A percentile compares a stretch with the other conserved stretches of the same genome.
Conservation (phyloP, 2,888 invertebrate species). For the Drosophila greeni region DNA sequence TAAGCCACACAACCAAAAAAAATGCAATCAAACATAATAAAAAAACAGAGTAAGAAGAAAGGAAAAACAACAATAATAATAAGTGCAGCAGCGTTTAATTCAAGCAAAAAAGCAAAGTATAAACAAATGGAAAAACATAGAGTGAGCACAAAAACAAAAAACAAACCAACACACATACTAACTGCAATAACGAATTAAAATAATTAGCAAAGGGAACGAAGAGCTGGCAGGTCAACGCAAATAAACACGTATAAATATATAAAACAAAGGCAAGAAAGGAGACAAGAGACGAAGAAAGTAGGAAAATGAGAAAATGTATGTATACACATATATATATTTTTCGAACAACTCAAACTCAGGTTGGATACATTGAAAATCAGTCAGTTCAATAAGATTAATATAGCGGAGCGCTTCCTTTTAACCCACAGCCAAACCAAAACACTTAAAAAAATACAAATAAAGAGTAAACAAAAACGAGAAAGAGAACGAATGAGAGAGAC, state of each 20-base stretch:
- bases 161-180: slow-evolving; percentile 51
- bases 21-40: slow-evolving; percentile 49
- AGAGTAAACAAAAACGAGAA: slow-evolving; percentile 44
- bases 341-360: slow-evolving; percentile 74
- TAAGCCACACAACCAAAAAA: no score
- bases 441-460: slow-evolving; percentile 44
- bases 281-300: slow-evolving; percentile 23
- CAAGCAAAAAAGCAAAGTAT: slow-evolving; percentile 41
- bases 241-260: slow-evolving; percentile 36
- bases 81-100: slow-evolving; percentile 42
- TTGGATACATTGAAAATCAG: slow-evolving; percentile 74
- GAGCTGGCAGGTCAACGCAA: slow-evolving; percentile 45
- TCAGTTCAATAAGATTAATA: slow-evolving; percentile 67
- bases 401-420: slow-evolving; percentile 71
- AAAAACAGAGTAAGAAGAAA: no score
- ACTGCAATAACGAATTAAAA: slow-evolving; percentile 47
- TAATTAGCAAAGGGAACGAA: slow-evolving; percentile 49
- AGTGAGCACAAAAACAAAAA: slow-evolving; percentile 65
- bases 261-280: slow-evolving; percentile 21
- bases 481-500: slow-evolving; percentile 16
- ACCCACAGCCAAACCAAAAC: slow-evolving; percentile 66
- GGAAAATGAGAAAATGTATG: slow-evolving; percentile 33
- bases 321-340: slow-evolving; percentile 59
- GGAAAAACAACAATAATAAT: slow-evolving; percentile 25
- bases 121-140: slow-evolving; percentile 59